Percentiles rank a stretch among this genome's conserved stretches.
Evolutionary conservation across 2,888 invertebrate genomes (phyloP).

Genomic region (Drosophila lacicola): DNA sequence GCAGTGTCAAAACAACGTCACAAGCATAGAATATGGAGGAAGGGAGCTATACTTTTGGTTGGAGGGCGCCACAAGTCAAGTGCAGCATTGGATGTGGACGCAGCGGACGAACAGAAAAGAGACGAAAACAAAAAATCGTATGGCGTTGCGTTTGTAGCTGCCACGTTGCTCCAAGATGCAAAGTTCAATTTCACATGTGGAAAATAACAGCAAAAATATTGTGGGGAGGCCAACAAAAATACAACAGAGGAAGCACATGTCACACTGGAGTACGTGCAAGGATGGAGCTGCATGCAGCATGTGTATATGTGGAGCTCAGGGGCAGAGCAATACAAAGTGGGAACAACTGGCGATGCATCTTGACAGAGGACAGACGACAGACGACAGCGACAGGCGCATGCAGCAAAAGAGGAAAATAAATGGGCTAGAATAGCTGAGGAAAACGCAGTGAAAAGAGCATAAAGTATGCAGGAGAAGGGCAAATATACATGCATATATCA

Average conservation of each 20-base stretch:
- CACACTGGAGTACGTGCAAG: conserved; percentile 62
- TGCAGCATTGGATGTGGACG: conserved; percentile 52
- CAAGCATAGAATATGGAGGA: conserved; percentile 32
- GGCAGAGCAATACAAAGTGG: conserved; percentile 39
- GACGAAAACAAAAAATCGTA: conserved; percentile 31
- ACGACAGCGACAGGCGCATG: conserved; percentile 33
- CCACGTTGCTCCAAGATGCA: conserved; percentile 75
- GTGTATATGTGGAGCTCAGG: conserved; percentile 4
- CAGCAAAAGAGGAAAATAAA: conserved; percentile 43
- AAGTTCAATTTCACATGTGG: conserved; percentile 80
- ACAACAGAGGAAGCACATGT: conserved; percentile 79
- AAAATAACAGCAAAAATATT: conserved; percentile 66
- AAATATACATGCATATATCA: conserved; percentile 16
- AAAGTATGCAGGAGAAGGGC: conserved; percentile 2
- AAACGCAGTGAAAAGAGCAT: conserved; percentile 4
- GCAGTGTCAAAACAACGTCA: conserved; percentile 80
- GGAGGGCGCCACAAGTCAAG: conserved; percentile 74
- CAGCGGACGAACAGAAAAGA: conserved; percentile 35
- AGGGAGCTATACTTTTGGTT: background rate
- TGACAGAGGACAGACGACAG: conserved; percentile 65
- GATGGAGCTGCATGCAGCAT: conserved; percentile 21
- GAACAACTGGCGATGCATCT: conserved; percentile 61
- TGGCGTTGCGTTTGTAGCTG: conserved; percentile 51
- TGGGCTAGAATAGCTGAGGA: conserved; percentile 32
- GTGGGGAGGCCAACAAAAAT: conserved; percentile 56